phyloP scores from a whole-genome alignment of 2,888 invertebrate species.

The Plebejus melissa region DNA sequence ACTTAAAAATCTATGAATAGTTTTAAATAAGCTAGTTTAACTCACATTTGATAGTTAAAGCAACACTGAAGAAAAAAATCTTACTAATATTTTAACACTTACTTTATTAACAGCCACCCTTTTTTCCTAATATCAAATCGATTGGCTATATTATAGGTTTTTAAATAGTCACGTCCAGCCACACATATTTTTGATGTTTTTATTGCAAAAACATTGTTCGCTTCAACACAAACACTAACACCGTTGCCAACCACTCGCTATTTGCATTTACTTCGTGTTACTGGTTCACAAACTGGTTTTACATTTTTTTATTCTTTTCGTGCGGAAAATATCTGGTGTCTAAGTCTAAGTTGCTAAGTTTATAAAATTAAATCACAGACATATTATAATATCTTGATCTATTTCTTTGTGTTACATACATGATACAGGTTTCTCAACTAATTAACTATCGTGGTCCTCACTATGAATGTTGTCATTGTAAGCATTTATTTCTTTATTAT shows the following conservation, averaged over 20 bases:
- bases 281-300: constrained; percentile 9
- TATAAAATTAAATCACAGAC: neutral
- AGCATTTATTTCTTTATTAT: neutral
- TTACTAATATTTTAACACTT: neutral
- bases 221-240: neutral
- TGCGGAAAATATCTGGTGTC: neutral
- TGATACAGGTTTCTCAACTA: neutral
- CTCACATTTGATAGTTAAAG: neutral
- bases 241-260: neutral
- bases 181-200: neutral
- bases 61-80: neutral
- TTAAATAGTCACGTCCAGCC: neutral
- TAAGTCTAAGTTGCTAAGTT: neutral
- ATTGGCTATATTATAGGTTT: neutral
- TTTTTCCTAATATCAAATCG: neutral
- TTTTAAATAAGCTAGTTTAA: neutral
- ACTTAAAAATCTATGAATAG: neutral
- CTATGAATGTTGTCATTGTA: neutral
- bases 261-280: neutral
- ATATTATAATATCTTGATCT: too few relatives aligned
- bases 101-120: neutral
- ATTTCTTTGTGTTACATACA: neutral
- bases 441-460: neutral
- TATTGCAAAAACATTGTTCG: neutral
- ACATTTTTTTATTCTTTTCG: neutral